Percentiles rank a stretch among this genome's conserved stretches.
These are phyloP conservation scores for Manacus vitellinus DNA, from an alignment of 2,113 vertebrate species.

Conservation along the genomic window DNA sequence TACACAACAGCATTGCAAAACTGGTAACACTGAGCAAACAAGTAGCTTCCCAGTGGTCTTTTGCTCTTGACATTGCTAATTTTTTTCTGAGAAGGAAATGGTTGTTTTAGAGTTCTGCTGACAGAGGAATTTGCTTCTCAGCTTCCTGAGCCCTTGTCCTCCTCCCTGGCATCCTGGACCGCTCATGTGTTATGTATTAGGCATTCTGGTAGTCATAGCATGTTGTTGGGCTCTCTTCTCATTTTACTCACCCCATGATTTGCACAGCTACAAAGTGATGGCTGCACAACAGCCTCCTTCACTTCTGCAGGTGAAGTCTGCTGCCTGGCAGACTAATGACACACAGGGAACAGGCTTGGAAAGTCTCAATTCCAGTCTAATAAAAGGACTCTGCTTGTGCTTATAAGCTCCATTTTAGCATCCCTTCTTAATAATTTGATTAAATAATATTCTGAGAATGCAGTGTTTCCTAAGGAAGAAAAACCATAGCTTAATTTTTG, in stretches of 20 bases:
- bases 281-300: not conserved
- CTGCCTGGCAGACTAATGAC: not conserved
- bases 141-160: not conserved
- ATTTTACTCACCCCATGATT: not conserved
- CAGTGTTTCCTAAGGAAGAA: not conserved
- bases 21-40: not conserved
- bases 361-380: not conserved
- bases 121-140: not conserved
- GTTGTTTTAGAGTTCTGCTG: not conserved
- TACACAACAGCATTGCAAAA: not conserved
- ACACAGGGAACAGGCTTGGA: not conserved
- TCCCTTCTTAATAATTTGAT: not conserved
- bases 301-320: not conserved
- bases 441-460: not conserved
- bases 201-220: not conserved
- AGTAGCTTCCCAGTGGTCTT: not conserved
- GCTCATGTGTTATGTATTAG: not conserved
- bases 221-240: not conserved
- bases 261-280: not conserved
- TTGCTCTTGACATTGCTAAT: not conserved
- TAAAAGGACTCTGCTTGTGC: not conserved
- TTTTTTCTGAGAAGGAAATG: not conserved
- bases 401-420: not conserved
- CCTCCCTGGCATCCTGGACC: not conserved
- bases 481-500: not conserved